Evolutionary conservation across 2,888 invertebrate genomes (phyloP).

Genomic region (Ametastegia equiseti): DNA sequence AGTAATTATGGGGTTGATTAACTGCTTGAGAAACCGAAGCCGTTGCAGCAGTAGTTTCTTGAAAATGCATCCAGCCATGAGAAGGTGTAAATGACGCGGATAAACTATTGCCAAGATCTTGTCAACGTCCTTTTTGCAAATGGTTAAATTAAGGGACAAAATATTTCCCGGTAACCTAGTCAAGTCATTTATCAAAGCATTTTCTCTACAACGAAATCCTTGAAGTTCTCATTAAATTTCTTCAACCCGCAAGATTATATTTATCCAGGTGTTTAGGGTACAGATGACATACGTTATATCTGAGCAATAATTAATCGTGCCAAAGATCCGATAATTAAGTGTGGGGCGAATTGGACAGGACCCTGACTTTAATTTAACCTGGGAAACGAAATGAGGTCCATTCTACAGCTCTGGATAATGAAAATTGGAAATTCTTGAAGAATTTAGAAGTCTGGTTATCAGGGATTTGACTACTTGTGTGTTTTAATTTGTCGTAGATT

Average conservation of each 20-base stretch:
- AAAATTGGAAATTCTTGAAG: too few species aligned
- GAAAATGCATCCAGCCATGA: neutral
- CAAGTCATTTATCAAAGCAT: neutral
- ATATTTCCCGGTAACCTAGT: neutral
- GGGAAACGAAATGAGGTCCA: too few species aligned
- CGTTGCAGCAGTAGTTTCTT: neutral
- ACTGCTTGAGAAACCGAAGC: neutral
- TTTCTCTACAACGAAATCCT: neutral
- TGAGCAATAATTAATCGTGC: too few species aligned
- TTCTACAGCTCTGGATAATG: too few species aligned
- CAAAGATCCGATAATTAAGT: too few species aligned
- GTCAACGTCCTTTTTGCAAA: neutral
- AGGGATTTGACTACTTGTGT: too few species aligned
- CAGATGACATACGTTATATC: too few species aligned
- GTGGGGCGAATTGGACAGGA: too few species aligned
- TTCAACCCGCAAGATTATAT: neutral
- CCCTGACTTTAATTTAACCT: too few species aligned
- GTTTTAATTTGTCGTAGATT: too few species aligned
- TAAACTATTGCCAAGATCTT: neutral
- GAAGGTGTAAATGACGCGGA: neutral
- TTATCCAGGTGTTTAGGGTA: too few species aligned
- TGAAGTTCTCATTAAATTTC: neutral
- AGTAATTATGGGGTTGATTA: neutral
- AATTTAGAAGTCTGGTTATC: too few species aligned
- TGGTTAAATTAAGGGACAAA: neutral